Percentiles rank a stretch among this genome's conserved stretches.
These are phyloP conservation scores for Nemapogon koenigi DNA, from an alignment of 2,888 invertebrate genomes.

Conservation along the genomic window DNA sequence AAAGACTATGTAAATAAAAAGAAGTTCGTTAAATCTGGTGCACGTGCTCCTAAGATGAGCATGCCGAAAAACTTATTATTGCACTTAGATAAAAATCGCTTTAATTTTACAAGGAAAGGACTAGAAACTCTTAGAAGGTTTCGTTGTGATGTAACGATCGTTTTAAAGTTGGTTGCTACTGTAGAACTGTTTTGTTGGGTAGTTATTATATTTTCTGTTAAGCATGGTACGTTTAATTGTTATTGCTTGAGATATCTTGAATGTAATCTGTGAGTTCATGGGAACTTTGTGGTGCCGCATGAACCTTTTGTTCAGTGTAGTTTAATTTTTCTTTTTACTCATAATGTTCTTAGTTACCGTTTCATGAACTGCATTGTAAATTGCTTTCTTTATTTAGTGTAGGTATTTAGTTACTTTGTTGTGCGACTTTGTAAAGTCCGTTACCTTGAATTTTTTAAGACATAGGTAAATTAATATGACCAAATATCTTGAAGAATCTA, in stretches of 20 bases:
- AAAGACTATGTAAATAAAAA: conserved; percentile 3
- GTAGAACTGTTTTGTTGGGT: not conserved
- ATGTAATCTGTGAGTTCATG: conserved; percentile 54
- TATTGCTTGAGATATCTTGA: conserved; percentile 39
- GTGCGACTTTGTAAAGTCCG: no score
- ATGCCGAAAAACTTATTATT: conserved; percentile 40
- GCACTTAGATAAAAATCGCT: conserved; percentile 46
- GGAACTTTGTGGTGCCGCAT: conserved; percentile 32
- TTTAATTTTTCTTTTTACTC: no score
- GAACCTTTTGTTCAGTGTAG: no score
- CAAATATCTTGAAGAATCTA: no score
- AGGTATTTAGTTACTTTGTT: no score
- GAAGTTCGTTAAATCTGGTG: conserved; percentile 44
- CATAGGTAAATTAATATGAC: no score
- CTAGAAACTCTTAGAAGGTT: conserved; percentile 16
- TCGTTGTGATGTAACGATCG: conserved; percentile 29
- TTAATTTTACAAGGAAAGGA: conserved; percentile 51
- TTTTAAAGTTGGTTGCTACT: conserved; percentile 24
- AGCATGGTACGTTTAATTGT: conserved; percentile 51
- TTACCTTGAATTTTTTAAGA: no score
- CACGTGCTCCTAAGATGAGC: conserved; percentile 43
- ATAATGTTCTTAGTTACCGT: no score
- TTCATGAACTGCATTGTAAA: no score
- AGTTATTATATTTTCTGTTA: conserved; percentile 8
- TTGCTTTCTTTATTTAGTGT: no score